phyloP scores from a whole-genome alignment of 2,888 invertebrate genomes.

The Zootermopsis nevadensis region DNA sequence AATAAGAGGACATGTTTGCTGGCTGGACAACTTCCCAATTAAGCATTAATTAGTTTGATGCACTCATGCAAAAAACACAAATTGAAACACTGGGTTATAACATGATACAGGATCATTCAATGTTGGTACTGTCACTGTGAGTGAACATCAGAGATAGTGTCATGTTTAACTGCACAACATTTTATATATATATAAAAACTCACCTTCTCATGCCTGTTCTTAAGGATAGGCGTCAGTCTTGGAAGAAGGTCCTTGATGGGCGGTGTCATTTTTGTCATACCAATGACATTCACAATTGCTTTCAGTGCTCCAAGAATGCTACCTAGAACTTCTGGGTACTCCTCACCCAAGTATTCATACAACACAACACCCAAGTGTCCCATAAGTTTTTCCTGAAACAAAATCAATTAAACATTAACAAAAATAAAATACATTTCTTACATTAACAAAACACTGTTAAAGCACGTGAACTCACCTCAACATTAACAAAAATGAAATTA shows the following conservation, averaged over 20 bases:
- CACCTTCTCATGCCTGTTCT: slow-evolving; percentile 85
- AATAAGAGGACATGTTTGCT: too few relatives aligned
- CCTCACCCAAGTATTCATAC: slow-evolving; percentile 99
- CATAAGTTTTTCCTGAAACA: slow-evolving; percentile 92
- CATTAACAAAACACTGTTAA: background rate
- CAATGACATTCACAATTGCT: slow-evolving; percentile 99
- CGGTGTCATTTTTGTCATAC: slow-evolving; percentile 99
- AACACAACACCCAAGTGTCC: slow-evolving; percentile 98
- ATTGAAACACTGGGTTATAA: too few relatives aligned
- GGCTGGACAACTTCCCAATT: too few relatives aligned
- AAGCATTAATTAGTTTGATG: too few relatives aligned
- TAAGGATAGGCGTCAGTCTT: slow-evolving; percentile 95
- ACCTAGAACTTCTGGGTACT: slow-evolving; percentile 98
- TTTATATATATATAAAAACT: too few relatives aligned
- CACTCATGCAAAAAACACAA: too few relatives aligned
- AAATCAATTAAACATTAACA: slow-evolving; percentile 21
- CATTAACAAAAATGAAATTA: slow-evolving; percentile 27
- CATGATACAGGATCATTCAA: too few relatives aligned
- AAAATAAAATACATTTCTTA: slow-evolving; percentile 23
- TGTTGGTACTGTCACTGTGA: too few relatives aligned
- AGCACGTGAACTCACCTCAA: slow-evolving; percentile 71
- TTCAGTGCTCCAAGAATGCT: slow-evolving; percentile 99
- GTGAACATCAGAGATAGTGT: too few relatives aligned
- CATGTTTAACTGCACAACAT: too few relatives aligned
- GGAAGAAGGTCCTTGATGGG: slow-evolving; percentile 99